A percentile compares a stretch with the other conserved stretches of the same genome.
Conservation (phyloP, 2,113 vertebrate genomes). For the Daboia siamensis region DNA sequence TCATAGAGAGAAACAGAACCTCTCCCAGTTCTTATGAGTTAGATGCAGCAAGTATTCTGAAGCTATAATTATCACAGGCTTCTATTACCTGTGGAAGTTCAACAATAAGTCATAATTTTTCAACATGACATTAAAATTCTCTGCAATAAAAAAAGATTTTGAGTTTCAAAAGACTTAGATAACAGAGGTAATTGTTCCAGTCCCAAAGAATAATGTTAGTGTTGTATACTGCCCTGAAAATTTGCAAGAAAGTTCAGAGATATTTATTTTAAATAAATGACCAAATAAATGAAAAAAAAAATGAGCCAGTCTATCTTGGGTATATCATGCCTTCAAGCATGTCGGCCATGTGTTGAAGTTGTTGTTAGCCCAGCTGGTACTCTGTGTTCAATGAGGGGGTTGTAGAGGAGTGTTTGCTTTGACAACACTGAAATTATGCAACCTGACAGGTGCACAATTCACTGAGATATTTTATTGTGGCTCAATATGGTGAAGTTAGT, state of each 20-base stretch:
- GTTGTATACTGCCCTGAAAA: not conserved
- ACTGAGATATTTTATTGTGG: conserved; percentile 52
- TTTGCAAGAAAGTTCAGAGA: no score
- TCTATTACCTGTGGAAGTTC: not conserved
- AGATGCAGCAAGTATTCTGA: not conserved
- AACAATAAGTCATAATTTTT: not conserved
- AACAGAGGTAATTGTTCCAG: not conserved
- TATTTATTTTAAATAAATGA: not conserved
- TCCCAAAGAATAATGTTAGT: not conserved
- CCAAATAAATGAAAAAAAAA: not conserved
- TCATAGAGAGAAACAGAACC: not conserved
- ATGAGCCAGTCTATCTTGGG: not conserved
- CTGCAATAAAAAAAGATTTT: not conserved
- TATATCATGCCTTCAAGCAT: conserved; percentile 31
- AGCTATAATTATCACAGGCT: not conserved
- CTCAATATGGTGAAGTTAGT: conserved; percentile 21
- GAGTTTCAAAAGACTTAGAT: not conserved
- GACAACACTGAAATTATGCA: conserved; percentile 43
- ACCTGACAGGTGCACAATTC: conserved; percentile 65
- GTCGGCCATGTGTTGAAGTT: conserved; percentile 49
- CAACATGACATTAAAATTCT: not conserved
- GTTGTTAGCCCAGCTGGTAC: conserved; percentile 57
- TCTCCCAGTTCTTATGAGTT: not conserved
- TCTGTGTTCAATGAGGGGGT: conserved; percentile 45
- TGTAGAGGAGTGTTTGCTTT: conserved; percentile 56